A percentile compares a stretch with the other conserved stretches of the same genome.
Evolutionary conservation across 2,888 invertebrate species (phyloP).

Genomic region (Synanthedon tipuliformis): DNA sequence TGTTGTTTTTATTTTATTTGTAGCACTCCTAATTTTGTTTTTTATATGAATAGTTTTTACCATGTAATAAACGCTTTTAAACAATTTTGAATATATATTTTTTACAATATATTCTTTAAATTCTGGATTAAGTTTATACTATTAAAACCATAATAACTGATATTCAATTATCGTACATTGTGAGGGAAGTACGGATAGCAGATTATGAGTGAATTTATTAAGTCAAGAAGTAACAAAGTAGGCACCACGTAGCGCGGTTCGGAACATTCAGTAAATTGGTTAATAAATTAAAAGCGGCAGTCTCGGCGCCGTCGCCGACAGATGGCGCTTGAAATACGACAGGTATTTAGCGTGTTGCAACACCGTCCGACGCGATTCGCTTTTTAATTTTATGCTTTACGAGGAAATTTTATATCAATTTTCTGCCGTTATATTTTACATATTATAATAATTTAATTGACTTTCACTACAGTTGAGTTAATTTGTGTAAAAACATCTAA

Average conservation of each 20-base stretch:
- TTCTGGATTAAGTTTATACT: no score
- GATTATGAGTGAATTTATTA: constrained; percentile 62
- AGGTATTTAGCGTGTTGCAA: constrained; percentile 69
- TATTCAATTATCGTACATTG: constrained; percentile 29
- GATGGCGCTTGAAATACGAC: constrained; percentile 67
- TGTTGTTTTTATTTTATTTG: no score
- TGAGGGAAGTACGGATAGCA: constrained; percentile 38
- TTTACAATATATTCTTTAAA: no score
- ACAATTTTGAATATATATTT: no score
- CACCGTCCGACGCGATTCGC: constrained; percentile 54
- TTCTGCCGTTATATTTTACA: constrained; percentile 45
- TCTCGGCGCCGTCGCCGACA: constrained; percentile 63
- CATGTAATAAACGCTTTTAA: no score
- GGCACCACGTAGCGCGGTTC: constrained; percentile 46
- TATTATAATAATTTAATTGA: constrained; percentile 44
- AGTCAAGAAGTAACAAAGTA: constrained; percentile 63
- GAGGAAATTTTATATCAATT: constrained; percentile 67
- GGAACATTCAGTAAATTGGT: constrained; percentile 62
- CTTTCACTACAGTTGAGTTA: constrained; percentile 24
- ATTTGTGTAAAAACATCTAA: not conserved
- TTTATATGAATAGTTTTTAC: no score
- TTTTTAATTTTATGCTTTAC: constrained; percentile 67
- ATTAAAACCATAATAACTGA: not conserved
- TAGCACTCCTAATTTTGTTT: no score
- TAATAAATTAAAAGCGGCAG: constrained; percentile 68